Evolutionary conservation across 2,113 vertebrate genomes (phyloP).

Genomic region (Phaetusa simplex): DNA sequence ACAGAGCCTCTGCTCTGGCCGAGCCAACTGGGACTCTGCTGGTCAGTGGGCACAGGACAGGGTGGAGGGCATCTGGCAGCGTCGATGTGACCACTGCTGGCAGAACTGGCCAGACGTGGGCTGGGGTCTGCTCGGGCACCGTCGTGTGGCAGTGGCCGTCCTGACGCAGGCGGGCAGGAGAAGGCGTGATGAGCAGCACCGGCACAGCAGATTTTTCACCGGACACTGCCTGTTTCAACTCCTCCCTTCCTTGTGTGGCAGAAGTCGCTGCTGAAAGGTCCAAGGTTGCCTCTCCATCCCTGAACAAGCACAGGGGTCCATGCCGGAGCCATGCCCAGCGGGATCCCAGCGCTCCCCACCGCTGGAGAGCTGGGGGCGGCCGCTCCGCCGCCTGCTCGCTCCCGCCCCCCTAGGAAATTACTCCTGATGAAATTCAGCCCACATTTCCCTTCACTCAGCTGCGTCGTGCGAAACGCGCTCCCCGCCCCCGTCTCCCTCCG

Average conservation of each 20-base stretch:
- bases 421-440: slow-evolving; percentile 19
- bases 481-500: background rate
- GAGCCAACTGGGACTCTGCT: background rate
- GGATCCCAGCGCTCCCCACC: fast-evolving
- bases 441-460: background rate
- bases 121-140: background rate
- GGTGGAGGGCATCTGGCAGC: background rate
- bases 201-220: too few relatives aligned
- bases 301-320: background rate
- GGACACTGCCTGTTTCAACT: background rate
- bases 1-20: background rate
- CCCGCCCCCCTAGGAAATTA: background rate
- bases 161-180: background rate
- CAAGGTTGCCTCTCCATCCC: background rate
- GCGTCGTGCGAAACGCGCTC: background rate
- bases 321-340: fast-evolving
- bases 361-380: background rate
- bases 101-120: fast-evolving
- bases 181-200: background rate
- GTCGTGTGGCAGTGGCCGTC: fast-evolving
- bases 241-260: background rate
- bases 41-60: background rate
- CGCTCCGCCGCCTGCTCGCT: background rate
- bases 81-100: fast-evolving
- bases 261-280: background rate